phyloP scores from a whole-genome alignment of 2,113 vertebrate species.

The Nyctereutes procyonoides region DNA sequence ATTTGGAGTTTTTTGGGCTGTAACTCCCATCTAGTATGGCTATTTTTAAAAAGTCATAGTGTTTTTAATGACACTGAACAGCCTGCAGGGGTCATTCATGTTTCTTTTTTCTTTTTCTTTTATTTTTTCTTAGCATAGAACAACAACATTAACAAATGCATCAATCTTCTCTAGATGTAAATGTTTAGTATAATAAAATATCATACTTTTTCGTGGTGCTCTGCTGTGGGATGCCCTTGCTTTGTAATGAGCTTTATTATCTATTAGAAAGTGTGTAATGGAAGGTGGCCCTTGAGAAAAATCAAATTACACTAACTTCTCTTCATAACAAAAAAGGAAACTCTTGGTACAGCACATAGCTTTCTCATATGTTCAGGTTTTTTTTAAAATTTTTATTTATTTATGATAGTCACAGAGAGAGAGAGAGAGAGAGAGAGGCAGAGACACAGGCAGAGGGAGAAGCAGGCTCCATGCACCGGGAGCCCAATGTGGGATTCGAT shows the following conservation, averaged over 20 bases:
- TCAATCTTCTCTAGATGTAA: background rate
- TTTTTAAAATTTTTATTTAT: no score
- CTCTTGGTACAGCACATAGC: background rate
- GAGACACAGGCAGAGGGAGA: no score
- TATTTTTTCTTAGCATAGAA: constrained; percentile 46
- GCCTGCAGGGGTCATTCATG: background rate
- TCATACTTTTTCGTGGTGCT: background rate
- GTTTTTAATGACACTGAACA: constrained; percentile 41
- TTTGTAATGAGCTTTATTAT: constrained; percentile 42
- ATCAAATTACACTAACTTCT: constrained; percentile 24
- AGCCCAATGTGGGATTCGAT: no score
- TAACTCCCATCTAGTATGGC: background rate
- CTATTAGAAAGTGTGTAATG: background rate
- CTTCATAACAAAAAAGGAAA: constrained; percentile 9
- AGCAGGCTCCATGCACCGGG: no score
- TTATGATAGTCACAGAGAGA: no score
- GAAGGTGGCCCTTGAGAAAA: constrained; percentile 6
- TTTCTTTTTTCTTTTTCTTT: background rate
- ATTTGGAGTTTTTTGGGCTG: background rate
- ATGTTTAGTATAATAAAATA: constrained; percentile 48
- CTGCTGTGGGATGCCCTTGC: constrained; percentile 23
- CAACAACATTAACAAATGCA: constrained; percentile 31
- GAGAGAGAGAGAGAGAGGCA: no score
- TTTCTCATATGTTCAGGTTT: background rate
- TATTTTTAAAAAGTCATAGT: constrained; percentile 45